A percentile compares a stretch with the other conserved stretches of the same genome.
Evolutionary conservation across 2,888 invertebrate species (phyloP).

Genomic region (Harpalus rubripes): DNA sequence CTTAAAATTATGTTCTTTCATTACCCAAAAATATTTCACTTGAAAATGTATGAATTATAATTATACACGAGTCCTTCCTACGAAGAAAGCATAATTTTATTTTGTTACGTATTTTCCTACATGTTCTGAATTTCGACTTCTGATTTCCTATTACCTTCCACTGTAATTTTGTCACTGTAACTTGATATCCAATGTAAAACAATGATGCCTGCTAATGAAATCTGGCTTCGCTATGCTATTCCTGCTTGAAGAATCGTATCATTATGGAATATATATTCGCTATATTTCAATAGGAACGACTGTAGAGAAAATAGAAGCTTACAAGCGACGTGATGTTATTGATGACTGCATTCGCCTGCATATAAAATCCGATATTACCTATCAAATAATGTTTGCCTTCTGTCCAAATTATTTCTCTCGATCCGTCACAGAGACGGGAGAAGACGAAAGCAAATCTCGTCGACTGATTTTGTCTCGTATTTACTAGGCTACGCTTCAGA

Average conservation of each 20-base stretch:
- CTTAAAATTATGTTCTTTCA: no score
- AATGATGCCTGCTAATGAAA: not conserved
- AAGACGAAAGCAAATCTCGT: not conserved
- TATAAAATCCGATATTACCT: conserved; percentile 44
- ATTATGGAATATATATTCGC: conserved; percentile 13
- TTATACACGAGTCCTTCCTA: no score
- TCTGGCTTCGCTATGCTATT: not conserved
- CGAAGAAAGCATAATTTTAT: no score
- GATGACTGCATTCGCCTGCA: conserved; percentile 32
- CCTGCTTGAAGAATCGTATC: conserved; percentile 8
- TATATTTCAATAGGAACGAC: conserved; percentile 44
- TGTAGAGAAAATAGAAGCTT: conserved; percentile 29
- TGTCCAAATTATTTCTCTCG: conserved; percentile 29
- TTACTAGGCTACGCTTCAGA: not conserved
- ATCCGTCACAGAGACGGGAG: not conserved
- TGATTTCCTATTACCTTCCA: not conserved
- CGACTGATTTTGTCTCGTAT: not conserved
- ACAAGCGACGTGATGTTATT: conserved; percentile 45
- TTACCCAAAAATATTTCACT: no score
- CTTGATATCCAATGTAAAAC: not conserved
- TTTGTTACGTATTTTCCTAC: no score
- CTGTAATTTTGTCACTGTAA: not conserved
- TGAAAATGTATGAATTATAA: no score
- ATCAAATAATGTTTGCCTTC: conserved; percentile 41
- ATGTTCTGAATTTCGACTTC: not conserved